phyloP scores from a whole-genome alignment of 2,888 invertebrate species.

The Brachylomia viminalis region DNA sequence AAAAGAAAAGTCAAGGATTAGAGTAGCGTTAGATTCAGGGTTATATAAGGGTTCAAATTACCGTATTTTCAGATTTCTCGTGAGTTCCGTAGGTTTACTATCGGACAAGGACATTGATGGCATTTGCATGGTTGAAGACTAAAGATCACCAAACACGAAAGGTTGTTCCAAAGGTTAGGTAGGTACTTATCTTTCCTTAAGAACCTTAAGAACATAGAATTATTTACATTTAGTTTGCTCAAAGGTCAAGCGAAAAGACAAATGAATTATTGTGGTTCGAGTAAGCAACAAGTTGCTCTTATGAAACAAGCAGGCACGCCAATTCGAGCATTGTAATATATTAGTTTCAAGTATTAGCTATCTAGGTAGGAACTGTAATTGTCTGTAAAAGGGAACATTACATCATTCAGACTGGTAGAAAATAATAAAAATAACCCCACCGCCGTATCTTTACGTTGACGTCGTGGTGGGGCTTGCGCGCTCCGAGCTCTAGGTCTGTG shows the following conservation, averaged over 20 bases:
- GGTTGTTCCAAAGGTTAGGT: background rate
- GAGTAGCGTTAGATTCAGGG: conserved; percentile 17
- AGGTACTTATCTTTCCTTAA: background rate
- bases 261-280: background rate
- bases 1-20: conserved; percentile 15
- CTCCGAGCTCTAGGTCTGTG: no score
- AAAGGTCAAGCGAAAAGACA: background rate
- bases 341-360: no score
- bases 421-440: no score
- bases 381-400: no score
- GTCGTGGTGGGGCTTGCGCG: no score
- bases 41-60: conserved; percentile 28
- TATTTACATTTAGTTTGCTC: background rate
- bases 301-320: conserved; percentile 6
- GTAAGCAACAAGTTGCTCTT: conserved; percentile 12
- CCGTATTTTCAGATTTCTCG: conserved; percentile 10
- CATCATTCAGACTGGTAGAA: no score
- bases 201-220: no score
- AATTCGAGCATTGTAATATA: background rate
- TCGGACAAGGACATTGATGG: background rate
- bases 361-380: no score
- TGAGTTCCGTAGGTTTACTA: background rate
- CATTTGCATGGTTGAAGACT: background rate
- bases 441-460: no score
- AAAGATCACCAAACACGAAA: background rate